These are phyloP conservation scores for Meda fulgida DNA, from an alignment of 2,797 vertebrate genomes.

Conservation along the genomic window DNA sequence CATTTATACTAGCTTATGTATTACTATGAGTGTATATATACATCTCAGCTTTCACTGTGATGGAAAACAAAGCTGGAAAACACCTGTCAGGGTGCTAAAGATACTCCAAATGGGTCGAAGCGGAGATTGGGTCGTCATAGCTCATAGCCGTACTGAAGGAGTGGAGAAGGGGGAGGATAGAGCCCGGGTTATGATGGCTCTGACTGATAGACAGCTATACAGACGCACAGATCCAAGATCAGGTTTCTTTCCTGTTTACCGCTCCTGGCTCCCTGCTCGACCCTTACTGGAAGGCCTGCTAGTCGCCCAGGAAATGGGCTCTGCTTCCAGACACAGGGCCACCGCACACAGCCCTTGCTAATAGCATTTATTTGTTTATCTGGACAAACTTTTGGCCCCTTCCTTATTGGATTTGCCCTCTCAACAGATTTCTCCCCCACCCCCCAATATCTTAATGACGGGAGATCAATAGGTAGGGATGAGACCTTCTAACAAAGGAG, in stretches of 20 bases:
- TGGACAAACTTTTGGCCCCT: slow-evolving; percentile 80
- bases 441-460: slow-evolving; percentile 65
- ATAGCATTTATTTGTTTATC: slow-evolving; percentile 87
- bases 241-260: slow-evolving; percentile 86
- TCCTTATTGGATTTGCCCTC: slow-evolving; percentile 81
- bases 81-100: slow-evolving; percentile 41
- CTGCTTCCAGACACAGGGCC: slow-evolving; percentile 78
- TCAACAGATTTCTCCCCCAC: slow-evolving; percentile 74
- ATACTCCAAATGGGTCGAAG: slow-evolving; percentile 11
- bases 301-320: slow-evolving; percentile 82
- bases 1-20: slow-evolving; percentile 26
- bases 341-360: slow-evolving; percentile 73
- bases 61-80: slow-evolving; percentile 40
- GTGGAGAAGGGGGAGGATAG: slow-evolving; percentile 46
- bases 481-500: slow-evolving; percentile 54
- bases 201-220: slow-evolving; percentile 71
- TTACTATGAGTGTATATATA: slow-evolving; percentile 28
- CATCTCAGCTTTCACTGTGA: slow-evolving; percentile 7
- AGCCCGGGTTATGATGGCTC: slow-evolving; percentile 55
- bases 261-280: slow-evolving; percentile 72
- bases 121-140: neutral
- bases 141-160: neutral
- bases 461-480: slow-evolving; percentile 74
- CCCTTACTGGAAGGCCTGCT: slow-evolving; percentile 83
- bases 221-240: slow-evolving; percentile 79